Conservation (phyloP, 2,113 vertebrate genomes). For the Parus major region DNA sequence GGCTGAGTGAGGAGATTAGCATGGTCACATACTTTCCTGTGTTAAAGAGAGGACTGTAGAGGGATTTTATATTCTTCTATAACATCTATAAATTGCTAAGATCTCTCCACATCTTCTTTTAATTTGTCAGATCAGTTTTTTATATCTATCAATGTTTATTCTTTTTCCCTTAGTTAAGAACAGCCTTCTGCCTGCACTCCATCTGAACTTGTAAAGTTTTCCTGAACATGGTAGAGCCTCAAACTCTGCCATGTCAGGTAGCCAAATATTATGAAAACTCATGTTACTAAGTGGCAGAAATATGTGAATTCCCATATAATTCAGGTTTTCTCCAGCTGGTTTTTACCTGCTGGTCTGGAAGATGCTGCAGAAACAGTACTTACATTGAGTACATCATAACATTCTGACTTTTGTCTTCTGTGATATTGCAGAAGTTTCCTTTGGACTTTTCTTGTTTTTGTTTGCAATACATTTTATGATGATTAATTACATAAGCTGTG, state of each 20-base stretch:
- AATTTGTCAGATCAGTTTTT: neutral
- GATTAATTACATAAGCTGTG: conserved; percentile 52
- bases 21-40: neutral
- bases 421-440: neutral
- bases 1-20: neutral
- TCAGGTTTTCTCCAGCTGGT: neutral
- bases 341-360: neutral
- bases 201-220: neutral
- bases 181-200: neutral
- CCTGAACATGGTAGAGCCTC: neutral
- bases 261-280: neutral
- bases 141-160: neutral
- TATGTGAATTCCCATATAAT: neutral
- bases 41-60: neutral
- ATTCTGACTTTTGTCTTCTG: neutral
- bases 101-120: neutral
- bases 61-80: neutral
- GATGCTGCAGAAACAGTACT: neutral
- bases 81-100: neutral
- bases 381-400: neutral
- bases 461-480: neutral
- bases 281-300: neutral
- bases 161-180: neutral
- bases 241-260: neutral
- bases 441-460: neutral